Conservation (phyloP, 2,888 invertebrate species). For the Mesorhabditis spiculigera region DNA sequence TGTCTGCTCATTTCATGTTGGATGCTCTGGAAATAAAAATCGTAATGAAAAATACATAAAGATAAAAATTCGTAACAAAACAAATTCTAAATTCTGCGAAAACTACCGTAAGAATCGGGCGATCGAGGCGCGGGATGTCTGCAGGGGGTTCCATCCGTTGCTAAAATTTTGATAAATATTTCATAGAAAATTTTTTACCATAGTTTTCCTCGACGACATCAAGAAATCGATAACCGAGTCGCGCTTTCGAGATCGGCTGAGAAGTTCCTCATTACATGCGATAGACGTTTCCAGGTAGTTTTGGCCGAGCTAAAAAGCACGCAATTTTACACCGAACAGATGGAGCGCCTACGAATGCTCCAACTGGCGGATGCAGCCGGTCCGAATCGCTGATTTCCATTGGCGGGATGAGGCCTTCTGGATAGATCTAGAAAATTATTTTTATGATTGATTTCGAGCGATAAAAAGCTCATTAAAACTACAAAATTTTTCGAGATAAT, state of each 20-base stretch:
- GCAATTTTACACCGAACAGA: neutral
- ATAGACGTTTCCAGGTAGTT: neutral
- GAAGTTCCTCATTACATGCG: neutral
- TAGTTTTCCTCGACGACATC: neutral
- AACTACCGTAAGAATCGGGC: neutral
- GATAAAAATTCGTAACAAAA: too few relatives aligned
- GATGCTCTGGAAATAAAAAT: too few relatives aligned
- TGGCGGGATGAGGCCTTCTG: neutral
- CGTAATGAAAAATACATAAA: too few relatives aligned
- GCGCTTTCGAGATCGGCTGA: neutral
- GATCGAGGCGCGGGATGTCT: neutral
- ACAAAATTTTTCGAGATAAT: too few relatives aligned
- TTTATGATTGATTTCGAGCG: too few relatives aligned
- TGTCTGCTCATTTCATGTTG: too few relatives aligned
- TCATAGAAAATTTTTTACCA: neutral
- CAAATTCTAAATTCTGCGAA: too few relatives aligned
- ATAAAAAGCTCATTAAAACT: too few relatives aligned
- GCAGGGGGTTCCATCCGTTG: neutral
- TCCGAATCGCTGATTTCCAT: neutral
- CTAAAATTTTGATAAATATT: neutral
- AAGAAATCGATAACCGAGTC: neutral
- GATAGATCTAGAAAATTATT: neutral
- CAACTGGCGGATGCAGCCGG: constrained; percentile 5
- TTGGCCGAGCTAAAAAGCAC: neutral
- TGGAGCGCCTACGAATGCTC: neutral